Conservation (phyloP, 2,888 invertebrate species). For the Dolomedes plantarius region DNA sequence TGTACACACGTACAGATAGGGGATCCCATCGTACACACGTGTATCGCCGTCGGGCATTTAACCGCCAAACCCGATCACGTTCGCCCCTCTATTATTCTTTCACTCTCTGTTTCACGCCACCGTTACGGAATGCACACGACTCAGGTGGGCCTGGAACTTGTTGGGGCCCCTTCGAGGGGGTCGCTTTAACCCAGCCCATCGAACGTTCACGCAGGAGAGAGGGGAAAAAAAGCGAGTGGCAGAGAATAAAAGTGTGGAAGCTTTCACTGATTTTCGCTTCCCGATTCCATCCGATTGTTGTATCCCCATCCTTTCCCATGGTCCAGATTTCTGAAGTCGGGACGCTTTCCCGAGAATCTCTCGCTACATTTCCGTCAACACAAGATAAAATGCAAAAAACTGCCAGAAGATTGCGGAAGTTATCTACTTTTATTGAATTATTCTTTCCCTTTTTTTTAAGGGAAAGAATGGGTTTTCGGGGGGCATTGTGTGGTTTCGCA, state of each 20-base stretch:
- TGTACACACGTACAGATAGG: too few relatives aligned
- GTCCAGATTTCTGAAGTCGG: conserved; percentile 47
- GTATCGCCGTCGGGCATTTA: neutral
- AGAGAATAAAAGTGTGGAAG: conserved; percentile 19
- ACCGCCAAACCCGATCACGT: neutral
- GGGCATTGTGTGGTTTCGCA: too few relatives aligned
- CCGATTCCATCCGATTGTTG: conserved; percentile 53
- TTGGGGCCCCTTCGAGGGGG: conserved; percentile 48
- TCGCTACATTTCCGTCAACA: conserved; percentile 16
- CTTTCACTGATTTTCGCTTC: conserved; percentile 70
- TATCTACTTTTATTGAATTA: neutral
- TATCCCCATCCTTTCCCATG: conserved; percentile 62
- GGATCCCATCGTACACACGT: neutral
- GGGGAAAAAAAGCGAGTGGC: neutral
- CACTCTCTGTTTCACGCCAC: conserved; percentile 9
- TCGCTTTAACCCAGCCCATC: neutral
- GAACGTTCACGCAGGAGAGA: conserved; percentile 26
- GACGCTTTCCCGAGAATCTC: conserved; percentile 25
- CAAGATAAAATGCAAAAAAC: too few relatives aligned
- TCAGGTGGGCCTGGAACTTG: conserved; percentile 28
- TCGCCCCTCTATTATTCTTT: neutral
- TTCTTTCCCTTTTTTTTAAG: neutral
- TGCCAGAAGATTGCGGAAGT: conserved; percentile 40
- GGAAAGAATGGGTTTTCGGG: too few relatives aligned
- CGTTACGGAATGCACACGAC: conserved; percentile 34